Evolutionary conservation across 2,797 vertebrate species (phyloP).

Genomic region (Xenopus petersii): DNA sequence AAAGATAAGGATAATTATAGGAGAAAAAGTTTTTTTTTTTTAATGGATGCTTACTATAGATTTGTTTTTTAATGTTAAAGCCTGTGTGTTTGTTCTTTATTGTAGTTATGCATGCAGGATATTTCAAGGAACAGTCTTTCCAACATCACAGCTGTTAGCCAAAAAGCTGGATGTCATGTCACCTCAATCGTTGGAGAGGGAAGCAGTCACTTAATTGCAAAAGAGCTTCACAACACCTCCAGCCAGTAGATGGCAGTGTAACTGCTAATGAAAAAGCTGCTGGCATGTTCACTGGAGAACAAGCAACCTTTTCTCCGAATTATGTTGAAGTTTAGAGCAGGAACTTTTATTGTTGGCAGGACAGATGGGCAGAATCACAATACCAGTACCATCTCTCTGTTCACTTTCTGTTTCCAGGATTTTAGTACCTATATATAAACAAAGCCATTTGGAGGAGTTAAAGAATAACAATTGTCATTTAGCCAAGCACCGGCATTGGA

Average conservation of each 20-base stretch:
- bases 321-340: not conserved
- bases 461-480: no score
- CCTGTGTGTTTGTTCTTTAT: conserved; percentile 28
- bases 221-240: not conserved
- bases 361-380: no score
- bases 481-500: no score
- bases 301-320: not conserved
- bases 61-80: no score
- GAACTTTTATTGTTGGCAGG: not conserved
- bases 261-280: conserved; percentile 18
- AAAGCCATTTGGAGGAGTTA: no score
- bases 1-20: no score
- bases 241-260: conserved; percentile 13
- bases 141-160: conserved; percentile 61
- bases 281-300: conserved; percentile 5
- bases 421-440: not conserved
- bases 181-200: conserved; percentile 61
- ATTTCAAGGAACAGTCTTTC: conserved; percentile 70
- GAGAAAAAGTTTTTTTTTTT: no score
- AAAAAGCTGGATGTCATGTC: conserved; percentile 59
- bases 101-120: conserved; percentile 71
- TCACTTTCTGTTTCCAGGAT: no score
- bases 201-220: not conserved
- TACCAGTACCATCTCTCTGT: no score
- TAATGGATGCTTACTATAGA: no score